Conservation (phyloP, 2,888 invertebrate species). For the Drosophila yooni region DNA sequence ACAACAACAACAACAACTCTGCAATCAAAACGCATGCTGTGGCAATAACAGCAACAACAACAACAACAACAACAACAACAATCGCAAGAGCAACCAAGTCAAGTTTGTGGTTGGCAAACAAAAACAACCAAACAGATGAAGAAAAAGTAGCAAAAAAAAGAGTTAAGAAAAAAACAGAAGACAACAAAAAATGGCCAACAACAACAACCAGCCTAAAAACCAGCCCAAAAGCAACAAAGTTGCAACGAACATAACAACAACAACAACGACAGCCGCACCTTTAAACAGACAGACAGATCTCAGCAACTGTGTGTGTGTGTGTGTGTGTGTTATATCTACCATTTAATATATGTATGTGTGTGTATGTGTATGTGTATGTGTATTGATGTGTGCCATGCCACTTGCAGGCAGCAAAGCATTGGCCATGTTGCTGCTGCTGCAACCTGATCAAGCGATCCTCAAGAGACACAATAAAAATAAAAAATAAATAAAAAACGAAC, state of each 20-base stretch:
- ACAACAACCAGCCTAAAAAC: constrained; percentile 20
- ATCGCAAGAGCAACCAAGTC: constrained; percentile 26
- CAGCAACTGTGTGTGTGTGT: background rate
- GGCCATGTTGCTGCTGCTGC: constrained; percentile 15
- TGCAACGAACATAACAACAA: constrained; percentile 6
- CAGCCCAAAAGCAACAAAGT: constrained; percentile 30
- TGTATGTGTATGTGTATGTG: constrained; percentile 4
- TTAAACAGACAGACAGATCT: constrained; percentile 46
- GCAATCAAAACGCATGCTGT: constrained; percentile 79
- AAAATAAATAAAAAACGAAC: constrained; percentile 11
- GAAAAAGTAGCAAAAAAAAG: constrained; percentile 58
- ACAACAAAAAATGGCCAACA: constrained; percentile 44
- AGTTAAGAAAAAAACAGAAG: constrained; percentile 31
- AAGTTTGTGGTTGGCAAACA: constrained; percentile 50
- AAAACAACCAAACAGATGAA: constrained; percentile 44
- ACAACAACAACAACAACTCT: constrained; percentile 47
- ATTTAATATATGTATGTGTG: constrained; percentile 30
- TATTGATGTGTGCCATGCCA: constrained; percentile 44
- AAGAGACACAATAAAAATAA: constrained; percentile 12
- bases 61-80: constrained; percentile 29
- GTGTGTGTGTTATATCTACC: constrained; percentile 34
- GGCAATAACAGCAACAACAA: constrained; percentile 61
- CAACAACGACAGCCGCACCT: constrained; percentile 67
- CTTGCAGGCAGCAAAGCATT: constrained; percentile 50
- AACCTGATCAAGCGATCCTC: constrained; percentile 45